Evolutionary conservation across 2,797 vertebrate species (phyloP).

Genomic region (Myotis vivesi): DNA sequence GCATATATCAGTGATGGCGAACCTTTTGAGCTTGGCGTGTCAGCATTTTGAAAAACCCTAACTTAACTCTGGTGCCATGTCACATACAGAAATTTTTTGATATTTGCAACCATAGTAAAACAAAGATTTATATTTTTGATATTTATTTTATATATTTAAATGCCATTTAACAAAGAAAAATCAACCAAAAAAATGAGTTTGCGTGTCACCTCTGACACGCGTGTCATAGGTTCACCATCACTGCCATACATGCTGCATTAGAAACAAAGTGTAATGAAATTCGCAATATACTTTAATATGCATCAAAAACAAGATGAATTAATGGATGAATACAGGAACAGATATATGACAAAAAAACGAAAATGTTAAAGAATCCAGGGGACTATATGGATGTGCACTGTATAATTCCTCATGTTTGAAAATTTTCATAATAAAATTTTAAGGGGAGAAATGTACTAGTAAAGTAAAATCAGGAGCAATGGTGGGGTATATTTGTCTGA

Average conservation of each 20-base stretch:
- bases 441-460: background rate
- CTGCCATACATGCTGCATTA: background rate
- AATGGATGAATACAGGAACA: background rate
- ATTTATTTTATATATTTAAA: no score
- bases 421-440: background rate
- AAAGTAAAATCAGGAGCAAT: background rate
- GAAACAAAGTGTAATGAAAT: background rate
- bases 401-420: background rate
- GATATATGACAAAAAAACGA: background rate
- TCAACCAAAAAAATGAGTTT: no score
- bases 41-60: no score
- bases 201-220: no score
- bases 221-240: no score
- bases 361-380: slow-evolving; percentile 10
- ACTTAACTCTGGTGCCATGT: no score
- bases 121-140: no score
- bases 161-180: no score
- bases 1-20: background rate
- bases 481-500: background rate
- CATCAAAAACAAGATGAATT: background rate
- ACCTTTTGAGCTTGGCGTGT: no score
- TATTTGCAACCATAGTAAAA: no score
- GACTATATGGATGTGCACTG: background rate
- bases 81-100: no score
- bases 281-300: background rate